These are phyloP conservation scores for Oncorhynchus gorbuscha DNA, from an alignment of 2,113 vertebrate species.

Conservation along the genomic window DNA sequence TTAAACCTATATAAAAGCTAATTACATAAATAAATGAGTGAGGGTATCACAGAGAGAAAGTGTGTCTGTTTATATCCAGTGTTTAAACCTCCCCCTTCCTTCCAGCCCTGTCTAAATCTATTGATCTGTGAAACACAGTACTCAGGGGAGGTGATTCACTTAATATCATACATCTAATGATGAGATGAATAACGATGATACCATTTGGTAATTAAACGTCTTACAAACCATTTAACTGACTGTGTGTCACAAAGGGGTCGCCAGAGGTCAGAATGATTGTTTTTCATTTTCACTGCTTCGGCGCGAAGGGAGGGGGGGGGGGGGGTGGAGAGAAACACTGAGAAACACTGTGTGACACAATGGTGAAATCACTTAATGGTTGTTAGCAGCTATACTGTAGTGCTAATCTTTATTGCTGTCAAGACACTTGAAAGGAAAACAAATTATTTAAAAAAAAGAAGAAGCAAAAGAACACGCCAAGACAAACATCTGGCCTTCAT, in stretches of 20 bases:
- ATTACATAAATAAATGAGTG: conserved; percentile 69
- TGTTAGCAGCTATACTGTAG: conserved; percentile 41
- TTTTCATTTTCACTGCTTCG: conserved; percentile 61
- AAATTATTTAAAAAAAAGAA: conserved; percentile 28
- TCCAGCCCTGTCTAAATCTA: conserved; percentile 88
- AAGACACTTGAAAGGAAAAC: conserved; percentile 61
- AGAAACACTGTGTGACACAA: conserved; percentile 59
- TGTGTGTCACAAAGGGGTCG: conserved; percentile 83
- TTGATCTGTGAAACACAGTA: conserved; percentile 94
- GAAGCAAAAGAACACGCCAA: conserved; percentile 25
- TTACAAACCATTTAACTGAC: conserved; percentile 94
- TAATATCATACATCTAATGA: conserved; percentile 95
- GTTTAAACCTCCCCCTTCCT: conserved; percentile 54
- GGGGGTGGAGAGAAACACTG: too few species aligned
- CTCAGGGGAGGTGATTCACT: conserved; percentile 91
- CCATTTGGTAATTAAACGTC: conserved; percentile 95
- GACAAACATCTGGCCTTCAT: conserved; percentile 48
- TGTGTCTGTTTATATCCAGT: conserved; percentile 54
- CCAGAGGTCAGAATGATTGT: conserved; percentile 78
- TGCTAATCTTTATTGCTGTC: conserved; percentile 63
- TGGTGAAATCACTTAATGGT: conserved; percentile 65
- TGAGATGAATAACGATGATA: conserved; percentile 95
- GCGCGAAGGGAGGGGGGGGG: conserved; percentile 15
- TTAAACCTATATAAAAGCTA: conserved; percentile 67
- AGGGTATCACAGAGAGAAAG: conserved; percentile 57